These are phyloP conservation scores for Macrotrachela quadricornifera DNA, from an alignment of 1,140 invertebrate genomes.

Conservation along the genomic window DNA sequence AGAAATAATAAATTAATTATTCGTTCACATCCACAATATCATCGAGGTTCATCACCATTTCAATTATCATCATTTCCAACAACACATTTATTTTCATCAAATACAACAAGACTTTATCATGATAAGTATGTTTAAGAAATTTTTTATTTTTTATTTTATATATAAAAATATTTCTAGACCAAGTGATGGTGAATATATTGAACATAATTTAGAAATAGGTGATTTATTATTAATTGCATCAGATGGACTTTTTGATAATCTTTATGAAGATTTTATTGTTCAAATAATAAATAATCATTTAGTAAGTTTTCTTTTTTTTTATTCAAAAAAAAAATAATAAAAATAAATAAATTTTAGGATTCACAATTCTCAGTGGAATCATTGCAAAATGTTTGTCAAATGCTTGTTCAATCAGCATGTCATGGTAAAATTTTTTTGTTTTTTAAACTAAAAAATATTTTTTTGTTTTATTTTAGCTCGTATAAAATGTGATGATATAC, in stretches of 20 bases:
- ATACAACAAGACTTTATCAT: slow-evolving; percentile 52
- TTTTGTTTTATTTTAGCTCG: not conserved
- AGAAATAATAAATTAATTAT: slow-evolving; percentile 58
- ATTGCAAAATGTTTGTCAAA: not conserved
- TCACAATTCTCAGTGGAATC: not conserved
- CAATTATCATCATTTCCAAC: slow-evolving; percentile 79
- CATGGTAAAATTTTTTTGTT: not conserved
- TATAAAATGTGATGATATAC: slow-evolving; percentile 8
- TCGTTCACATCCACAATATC: slow-evolving; percentile 78
- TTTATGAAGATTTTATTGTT: slow-evolving; percentile 61
- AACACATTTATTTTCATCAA: slow-evolving; percentile 34
- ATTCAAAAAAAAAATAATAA: not conserved
- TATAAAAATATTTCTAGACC: slow-evolving; percentile 38
- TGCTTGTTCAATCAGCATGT: not conserved
- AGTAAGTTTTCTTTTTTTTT: not conserved
- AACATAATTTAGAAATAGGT: slow-evolving; percentile 71
- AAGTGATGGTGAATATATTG: slow-evolving; percentile 65
- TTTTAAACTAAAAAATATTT: not conserved
- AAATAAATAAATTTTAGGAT: too few relatives aligned
- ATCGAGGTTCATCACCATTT: slow-evolving; percentile 95
- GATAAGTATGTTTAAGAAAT: slow-evolving; percentile 43
- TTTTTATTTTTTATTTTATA: not conserved
- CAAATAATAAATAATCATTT: slow-evolving; percentile 5
- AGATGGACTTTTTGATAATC: slow-evolving; percentile 92
- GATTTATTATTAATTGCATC: slow-evolving; percentile 85